phyloP scores from a whole-genome alignment of 1,140 invertebrate genomes.

The Teleogryllus occipitalis region DNA sequence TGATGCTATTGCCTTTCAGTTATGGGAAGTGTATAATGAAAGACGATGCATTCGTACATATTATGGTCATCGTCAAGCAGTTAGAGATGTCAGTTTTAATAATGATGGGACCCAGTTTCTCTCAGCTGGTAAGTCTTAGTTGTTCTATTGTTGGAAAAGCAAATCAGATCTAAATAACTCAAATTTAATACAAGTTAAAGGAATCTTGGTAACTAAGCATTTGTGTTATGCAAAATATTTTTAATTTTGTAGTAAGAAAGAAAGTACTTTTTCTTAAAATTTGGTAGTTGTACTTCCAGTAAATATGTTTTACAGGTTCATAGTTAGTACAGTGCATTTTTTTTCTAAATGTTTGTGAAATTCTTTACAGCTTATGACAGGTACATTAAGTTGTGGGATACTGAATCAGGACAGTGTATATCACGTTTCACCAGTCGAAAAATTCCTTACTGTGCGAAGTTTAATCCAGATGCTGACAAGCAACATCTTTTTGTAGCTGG shows the following conservation, averaged over 20 bases:
- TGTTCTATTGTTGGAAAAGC: background rate
- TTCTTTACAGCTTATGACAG: constrained; percentile 61
- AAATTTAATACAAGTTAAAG: too few species aligned
- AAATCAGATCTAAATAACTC: too few species aligned
- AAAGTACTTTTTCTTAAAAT: too few species aligned
- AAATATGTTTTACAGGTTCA: too few species aligned
- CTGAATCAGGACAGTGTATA: constrained; percentile 89
- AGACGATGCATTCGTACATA: constrained; percentile 92
- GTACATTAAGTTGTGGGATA: constrained; percentile 98
- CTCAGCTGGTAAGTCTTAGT: constrained; percentile 60
- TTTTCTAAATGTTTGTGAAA: background rate
- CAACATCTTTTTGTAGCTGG: constrained; percentile 97
- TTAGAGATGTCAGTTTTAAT: constrained; percentile 94
- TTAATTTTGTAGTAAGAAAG: background rate
- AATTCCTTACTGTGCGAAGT: constrained; percentile 96
- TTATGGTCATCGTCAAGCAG: constrained; percentile 92
- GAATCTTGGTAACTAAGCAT: too few species aligned
- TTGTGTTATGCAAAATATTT: background rate
- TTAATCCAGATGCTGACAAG: constrained; percentile 94
- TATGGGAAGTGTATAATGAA: constrained; percentile 98
- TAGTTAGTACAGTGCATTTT: too few species aligned
- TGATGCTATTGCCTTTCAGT: constrained; percentile 42
- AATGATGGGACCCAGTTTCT: constrained; percentile 88
- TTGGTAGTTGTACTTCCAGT: too few species aligned
- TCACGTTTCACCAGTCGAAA: constrained; percentile 90